phyloP scores from a whole-genome alignment of 2,888 invertebrate genomes.

The Oligia strigilis region DNA sequence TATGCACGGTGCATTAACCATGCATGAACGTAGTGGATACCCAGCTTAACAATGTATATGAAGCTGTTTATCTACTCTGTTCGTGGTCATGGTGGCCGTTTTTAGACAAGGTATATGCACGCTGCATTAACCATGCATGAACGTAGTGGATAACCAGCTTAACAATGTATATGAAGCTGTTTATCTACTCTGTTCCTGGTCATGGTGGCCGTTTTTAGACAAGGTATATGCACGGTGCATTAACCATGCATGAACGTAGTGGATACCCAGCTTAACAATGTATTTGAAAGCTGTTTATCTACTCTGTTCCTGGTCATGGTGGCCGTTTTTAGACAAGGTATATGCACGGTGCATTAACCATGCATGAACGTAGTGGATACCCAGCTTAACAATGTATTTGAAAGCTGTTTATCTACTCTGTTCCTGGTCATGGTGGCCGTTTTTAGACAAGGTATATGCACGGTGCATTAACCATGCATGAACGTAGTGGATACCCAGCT shows the following conservation, averaged over 20 bases:
- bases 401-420: conserved; percentile 15
- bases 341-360: neutral
- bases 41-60: conserved; percentile 15
- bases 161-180: conserved; percentile 24
- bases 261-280: neutral
- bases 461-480: conserved; percentile 1
- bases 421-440: conserved; percentile 34
- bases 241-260: conserved; percentile 11
- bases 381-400: conserved; percentile 9
- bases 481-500: neutral
- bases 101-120: neutral
- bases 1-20: neutral
- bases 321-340: conserved; percentile 19
- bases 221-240: neutral
- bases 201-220: conserved; percentile 27
- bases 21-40: conserved; percentile 10
- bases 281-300: conserved; percentile 32
- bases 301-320: conserved; percentile 25
- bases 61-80: conserved; percentile 18
- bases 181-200: conserved; percentile 21
- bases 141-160: neutral
- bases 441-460: neutral
- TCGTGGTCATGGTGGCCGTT: conserved; percentile 37
- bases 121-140: conserved; percentile 2
- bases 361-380: conserved; percentile 25